Evolutionary conservation across 2,797 vertebrate genomes (phyloP), one percentile per base, ranked within the genome.

Genomic region (Aeoliscus strigatus): DNA sequence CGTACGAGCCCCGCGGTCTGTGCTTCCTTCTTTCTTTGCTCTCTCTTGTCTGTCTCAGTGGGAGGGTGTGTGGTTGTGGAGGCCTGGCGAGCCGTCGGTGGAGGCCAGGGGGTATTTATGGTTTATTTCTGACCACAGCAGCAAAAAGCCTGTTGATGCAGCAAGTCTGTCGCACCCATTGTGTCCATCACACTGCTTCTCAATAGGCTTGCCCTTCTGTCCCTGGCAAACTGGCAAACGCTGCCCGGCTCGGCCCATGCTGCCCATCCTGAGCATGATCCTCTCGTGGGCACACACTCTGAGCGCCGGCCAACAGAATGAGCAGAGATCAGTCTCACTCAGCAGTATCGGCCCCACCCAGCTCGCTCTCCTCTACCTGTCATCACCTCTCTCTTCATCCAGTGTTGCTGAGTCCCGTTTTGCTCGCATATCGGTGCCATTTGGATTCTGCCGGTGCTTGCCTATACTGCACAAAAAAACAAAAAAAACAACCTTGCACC

Each of bases 111-210:
- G 66, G 87, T 92, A 91, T 94, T 93, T 93, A 93, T 92, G 88
- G 79, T 81, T 37, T 2, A 69, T 77, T 90, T 89, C 84, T 88
- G 89, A 70, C 79, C 87, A 86, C 86, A 76, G 66, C 89, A 90
- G 90, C 91, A 91, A 87, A 90, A 90, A 85, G 44, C 68, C 73
- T 84, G 92, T 93, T 90, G 92, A 93, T 76, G 66, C 90, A 90
- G 92, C 88, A 89, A 66, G 66, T 84, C 83, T 87, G 86, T 90
- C 87, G 39, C 39, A 69, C 58, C 55, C 62, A 92, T 91, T 90
- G 82, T 78, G 54, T 77, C 82, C 87, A 34, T 80, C 60, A 87
- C 79, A 80, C 79, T 82, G 81, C 83, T 78, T 74, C 82, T 89
- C 87, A 92, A 93, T 91, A 90, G 90, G 3, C 53, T 73, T 79